Evolutionary conservation across 2,113 vertebrate species (phyloP), one percentile per base, ranked within the genome.

Genomic region (Oncorhynchus kisutch): DNA sequence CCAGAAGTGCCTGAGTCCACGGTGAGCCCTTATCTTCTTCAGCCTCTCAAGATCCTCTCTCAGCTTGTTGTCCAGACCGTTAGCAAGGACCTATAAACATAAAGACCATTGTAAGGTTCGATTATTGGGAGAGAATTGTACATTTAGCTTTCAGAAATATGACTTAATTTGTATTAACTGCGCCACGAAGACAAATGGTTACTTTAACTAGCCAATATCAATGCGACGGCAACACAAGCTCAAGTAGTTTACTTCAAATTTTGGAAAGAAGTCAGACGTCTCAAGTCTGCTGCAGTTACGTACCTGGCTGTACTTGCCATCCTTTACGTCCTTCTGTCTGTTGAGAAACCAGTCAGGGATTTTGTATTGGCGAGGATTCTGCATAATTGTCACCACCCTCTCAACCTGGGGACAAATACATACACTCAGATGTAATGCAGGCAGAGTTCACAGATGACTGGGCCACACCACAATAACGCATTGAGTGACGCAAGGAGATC

Each of bases 271-370:
- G 9, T 45, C 39, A 45, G 39, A 11, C 8, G 2, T 9, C 22
- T 6, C 9, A 64, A 64, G 20, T 22, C 8, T n/a, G 8, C 6
- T 6, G n/a, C 60, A 69, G 24, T 49, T 14, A 2, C 39, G 9
- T 81, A 97, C 96, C 95, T 98, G 97, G 82, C 96, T 98, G 89
- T 96, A 98, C 76, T 98, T 98, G 0, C 97, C 96, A 0, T 98
- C 97, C 87, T 98, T 98, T 1, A 97, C 91, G 1, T 98, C 96
- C 81, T 98, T 98, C 90, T 98, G 97, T 71, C 97, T 93, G 91
- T 98, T 98, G 67, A 98, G 91, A 91, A 98, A 98, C 97, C 97
- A 98, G 79, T 98, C 97, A 0, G 97, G 97, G 84, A 98, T 98
- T 84, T 98, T 98, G 93, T 98, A 97, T 91, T 98, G 97, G 18